Evolutionary conservation across 2,888 invertebrate genomes (phyloP), one percentile per base, ranked within the genome.

Genomic region (Brachycybe producta): DNA sequence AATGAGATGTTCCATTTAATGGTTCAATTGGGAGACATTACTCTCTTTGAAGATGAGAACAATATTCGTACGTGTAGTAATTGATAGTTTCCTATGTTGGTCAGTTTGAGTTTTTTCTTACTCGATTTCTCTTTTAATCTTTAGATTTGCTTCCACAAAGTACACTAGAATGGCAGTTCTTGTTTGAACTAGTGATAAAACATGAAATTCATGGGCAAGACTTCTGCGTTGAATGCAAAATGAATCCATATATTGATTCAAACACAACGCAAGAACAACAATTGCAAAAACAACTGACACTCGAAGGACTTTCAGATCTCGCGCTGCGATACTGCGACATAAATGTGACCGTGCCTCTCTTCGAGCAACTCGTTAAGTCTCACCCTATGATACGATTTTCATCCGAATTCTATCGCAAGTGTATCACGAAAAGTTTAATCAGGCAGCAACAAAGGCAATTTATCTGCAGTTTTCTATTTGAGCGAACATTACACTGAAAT

Each of bases 131-230:
- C 24, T 13, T 40, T 39, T 40, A 19, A 24, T 24, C 2, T 13
- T 21, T 26, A 46, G 49, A 21, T 21, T 32, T 49, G 34, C 24
- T 49, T 21, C 49, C 49, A 23, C 11, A 23, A 27, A 32, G 30
- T 15, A 41, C 15, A 21, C 24, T 15, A 11, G 41, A 49, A 21
- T 49, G 49, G 49, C 19, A 23, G 5, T 23, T 26, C 5, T 5
- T 43, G 8, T 17, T 43, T 30, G 15, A 15, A 11, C 27, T 43
- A 5, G 44, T 43, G 8, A 15, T 38, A 19, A 11, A 19, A 17
- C 38, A 38, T 15, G 32, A 32, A n/a, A 32, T 11, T 11, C 32
- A 32, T 11, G 32, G n/a, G n/a, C n/a, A n/a, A n/a, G n/a, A n/a
- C n/a, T n/a, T n/a, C n/a, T n/a, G n/a, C n/a, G n/a, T n/a, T n/a